phyloP scores from a whole-genome alignment of 2,113 vertebrate species.

The Sprattus sprattus region DNA sequence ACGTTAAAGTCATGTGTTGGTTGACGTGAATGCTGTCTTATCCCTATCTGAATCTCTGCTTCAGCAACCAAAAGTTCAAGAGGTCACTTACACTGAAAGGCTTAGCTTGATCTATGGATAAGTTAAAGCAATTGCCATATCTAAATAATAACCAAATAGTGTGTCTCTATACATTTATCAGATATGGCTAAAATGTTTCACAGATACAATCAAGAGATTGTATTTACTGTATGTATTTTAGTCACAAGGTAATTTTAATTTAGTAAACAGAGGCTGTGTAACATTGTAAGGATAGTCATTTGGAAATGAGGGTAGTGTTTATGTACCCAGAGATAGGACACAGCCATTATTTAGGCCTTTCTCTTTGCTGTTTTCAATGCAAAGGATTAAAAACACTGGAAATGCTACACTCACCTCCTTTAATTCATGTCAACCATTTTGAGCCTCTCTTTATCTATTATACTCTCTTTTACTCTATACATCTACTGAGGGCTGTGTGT shows the following conservation, averaged over 20 bases:
- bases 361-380: not conserved
- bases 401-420: not conserved
- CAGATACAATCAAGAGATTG: not conserved
- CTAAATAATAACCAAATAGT: not conserved
- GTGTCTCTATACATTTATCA: not conserved
- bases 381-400: not conserved
- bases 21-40: not conserved
- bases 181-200: not conserved
- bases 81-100: not conserved
- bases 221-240: constrained; percentile 4
- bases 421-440: not conserved
- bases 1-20: not conserved
- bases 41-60: not conserved
- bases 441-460: not conserved
- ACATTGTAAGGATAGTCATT: constrained; percentile 27
- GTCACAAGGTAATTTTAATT: constrained; percentile 11
- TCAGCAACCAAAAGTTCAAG: not conserved
- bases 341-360: constrained; percentile 24
- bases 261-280: constrained; percentile 25
- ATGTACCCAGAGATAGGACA: not conserved
- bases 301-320: constrained; percentile 30
- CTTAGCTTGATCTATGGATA: not conserved
- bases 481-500: not conserved
- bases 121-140: not conserved
- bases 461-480: not conserved